phyloP scores from a whole-genome alignment of 2,113 vertebrate genomes.

The Emydocephalus ijimae region DNA sequence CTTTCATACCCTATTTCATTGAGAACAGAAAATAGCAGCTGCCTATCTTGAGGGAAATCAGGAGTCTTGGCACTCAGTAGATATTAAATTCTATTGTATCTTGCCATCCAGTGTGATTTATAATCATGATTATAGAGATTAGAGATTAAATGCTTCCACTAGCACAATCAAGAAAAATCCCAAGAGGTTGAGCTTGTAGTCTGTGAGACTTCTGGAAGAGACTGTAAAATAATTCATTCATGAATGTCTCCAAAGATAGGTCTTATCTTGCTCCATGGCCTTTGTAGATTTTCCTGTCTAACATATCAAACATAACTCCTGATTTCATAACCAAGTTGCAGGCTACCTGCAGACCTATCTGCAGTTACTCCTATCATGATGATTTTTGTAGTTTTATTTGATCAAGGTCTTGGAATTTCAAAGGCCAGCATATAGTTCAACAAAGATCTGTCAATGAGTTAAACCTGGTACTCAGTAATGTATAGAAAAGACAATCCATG shows the following conservation, averaged over 20 bases:
- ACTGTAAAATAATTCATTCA: not conserved
- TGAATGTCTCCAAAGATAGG: not conserved
- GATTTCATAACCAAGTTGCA: not conserved
- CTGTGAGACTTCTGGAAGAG: not conserved
- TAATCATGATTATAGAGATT: not conserved
- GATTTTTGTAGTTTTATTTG: not conserved
- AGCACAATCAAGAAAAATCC: not conserved
- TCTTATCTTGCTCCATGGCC: too few relatives aligned
- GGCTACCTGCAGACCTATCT: not conserved
- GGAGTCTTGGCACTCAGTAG: not conserved
- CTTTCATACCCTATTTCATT: not conserved
- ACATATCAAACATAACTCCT: fast-evolving
- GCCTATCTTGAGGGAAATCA: not conserved
- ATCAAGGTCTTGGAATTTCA: fast-evolving
- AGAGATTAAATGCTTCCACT: not conserved
- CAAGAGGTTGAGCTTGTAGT: not conserved
- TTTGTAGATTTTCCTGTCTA: not conserved
- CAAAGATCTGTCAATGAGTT: not conserved
- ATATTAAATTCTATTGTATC: not conserved
- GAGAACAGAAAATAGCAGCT: not conserved
- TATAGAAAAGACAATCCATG: not conserved
- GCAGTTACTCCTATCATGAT: not conserved
- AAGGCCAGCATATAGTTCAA: not conserved
- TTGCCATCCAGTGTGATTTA: not conserved
- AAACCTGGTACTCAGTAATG: not conserved